Evolutionary conservation across 2,797 vertebrate genomes (phyloP).

Genomic region (Zenarchopterus dispar): DNA sequence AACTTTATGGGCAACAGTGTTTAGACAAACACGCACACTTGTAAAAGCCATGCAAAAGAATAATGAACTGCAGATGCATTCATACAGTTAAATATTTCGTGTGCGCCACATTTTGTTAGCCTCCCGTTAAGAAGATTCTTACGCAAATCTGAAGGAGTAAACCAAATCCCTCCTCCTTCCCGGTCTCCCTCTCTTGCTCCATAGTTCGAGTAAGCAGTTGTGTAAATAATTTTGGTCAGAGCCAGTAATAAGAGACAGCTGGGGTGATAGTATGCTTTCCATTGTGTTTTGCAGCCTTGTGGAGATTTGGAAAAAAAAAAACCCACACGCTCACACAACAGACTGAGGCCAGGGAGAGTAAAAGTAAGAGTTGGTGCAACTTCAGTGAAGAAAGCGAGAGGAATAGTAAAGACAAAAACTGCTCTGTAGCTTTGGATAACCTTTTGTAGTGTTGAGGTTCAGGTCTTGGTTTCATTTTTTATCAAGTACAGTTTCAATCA

Average conservation of each 20-base stretch:
- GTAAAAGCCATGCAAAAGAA: background rate
- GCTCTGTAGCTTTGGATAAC: no score
- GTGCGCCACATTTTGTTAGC: conserved; percentile 35
- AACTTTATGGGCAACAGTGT: background rate
- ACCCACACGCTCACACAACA: background rate
- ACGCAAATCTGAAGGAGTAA: conserved; percentile 57
- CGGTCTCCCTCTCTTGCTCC: conserved; percentile 22
- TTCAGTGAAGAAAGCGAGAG: no score
- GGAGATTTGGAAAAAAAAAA: conserved; percentile 27
- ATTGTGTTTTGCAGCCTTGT: conserved; percentile 73
- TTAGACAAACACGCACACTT: background rate
- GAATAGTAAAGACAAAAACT: no score
- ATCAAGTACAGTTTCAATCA: no score
- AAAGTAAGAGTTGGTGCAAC: conserved; percentile 28
- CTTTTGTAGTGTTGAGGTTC: no score
- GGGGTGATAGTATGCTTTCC: conserved; percentile 80
- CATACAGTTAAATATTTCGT: conserved; percentile 27
- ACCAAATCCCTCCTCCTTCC: conserved; percentile 28
- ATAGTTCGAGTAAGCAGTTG: conserved; percentile 78
- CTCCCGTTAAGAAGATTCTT: conserved; percentile 39
- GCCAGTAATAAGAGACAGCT: conserved; percentile 83
- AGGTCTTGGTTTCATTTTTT: no score
- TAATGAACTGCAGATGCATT: conserved; percentile 4
- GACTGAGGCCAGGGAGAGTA: conserved; percentile 41
- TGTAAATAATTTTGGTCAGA: conserved; percentile 78